Percentiles rank a stretch among this genome's conserved stretches.
phyloP scores from a whole-genome alignment of 2,797 vertebrate genomes.

The Phyllotis vaccarum region DNA sequence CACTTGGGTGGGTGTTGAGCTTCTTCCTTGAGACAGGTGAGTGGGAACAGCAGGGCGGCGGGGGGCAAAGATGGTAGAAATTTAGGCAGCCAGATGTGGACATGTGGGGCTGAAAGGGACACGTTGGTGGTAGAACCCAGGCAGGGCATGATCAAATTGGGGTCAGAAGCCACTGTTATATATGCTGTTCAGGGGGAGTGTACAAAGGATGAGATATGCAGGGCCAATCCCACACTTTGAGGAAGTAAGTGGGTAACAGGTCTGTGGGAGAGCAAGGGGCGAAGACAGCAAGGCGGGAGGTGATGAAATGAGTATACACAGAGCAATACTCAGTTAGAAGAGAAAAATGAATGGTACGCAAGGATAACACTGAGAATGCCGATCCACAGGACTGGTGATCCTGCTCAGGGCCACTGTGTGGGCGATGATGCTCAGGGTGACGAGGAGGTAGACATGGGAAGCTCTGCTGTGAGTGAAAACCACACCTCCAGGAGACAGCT shows the following conservation, averaged over 20 bases:
- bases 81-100: not conserved
- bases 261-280: not conserved
- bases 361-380: fast-evolving
- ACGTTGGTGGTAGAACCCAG: not conserved
- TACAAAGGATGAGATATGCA: fast-evolving
- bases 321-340: not conserved
- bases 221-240: no score
- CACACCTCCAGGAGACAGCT: fast-evolving
- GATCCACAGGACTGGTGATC: no score
- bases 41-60: not conserved
- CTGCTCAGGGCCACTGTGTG: not conserved
- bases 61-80: not conserved
- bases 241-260: not conserved
- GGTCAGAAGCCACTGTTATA: not conserved
- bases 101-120: no score
- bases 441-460: not conserved
- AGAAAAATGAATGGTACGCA: not conserved
- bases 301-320: no score
- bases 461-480: no score
- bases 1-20: not conserved
- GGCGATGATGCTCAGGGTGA: no score
- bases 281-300: not conserved
- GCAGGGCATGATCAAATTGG: not conserved
- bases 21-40: not conserved
- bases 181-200: fast-evolving